Percentiles rank a stretch among this genome's conserved stretches.
Evolutionary conservation across 2,113 vertebrate genomes (phyloP).

Genomic region (Bubo bubo): DNA sequence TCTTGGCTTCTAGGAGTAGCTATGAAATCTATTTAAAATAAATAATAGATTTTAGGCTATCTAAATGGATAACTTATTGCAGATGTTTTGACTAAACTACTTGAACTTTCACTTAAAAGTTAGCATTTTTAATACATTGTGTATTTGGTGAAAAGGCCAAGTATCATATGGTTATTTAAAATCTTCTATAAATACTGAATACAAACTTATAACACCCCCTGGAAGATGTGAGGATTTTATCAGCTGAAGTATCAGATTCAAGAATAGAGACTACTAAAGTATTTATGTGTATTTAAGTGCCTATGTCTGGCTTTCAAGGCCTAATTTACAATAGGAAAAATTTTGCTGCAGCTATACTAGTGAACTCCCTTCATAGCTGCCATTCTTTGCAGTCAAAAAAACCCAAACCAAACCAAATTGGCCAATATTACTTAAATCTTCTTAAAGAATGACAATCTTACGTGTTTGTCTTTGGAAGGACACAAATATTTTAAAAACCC

Average conservation of each 20-base stretch:
- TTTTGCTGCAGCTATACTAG: background rate
- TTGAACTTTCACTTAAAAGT: background rate
- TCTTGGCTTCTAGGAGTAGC: slow-evolving; percentile 82
- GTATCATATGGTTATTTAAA: background rate
- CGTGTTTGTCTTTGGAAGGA: background rate
- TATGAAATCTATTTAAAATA: slow-evolving; percentile 83
- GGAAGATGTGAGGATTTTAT: background rate
- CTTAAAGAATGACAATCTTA: background rate
- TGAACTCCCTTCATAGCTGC: background rate
- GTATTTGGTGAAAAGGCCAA: background rate
- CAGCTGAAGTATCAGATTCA: background rate
- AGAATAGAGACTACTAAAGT: background rate
- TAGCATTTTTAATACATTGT: background rate
- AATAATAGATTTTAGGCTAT: background rate
- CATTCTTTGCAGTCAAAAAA: background rate
- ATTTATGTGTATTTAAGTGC: background rate
- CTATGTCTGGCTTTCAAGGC: background rate
- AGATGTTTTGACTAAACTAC: background rate
- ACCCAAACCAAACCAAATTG: background rate
- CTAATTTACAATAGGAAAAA: background rate
- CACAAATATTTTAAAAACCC: background rate
- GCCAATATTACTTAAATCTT: background rate
- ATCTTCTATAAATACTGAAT: background rate
- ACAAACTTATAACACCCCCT: background rate
- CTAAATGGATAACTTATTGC: background rate